A percentile compares a stretch with the other conserved stretches of the same genome.
Evolutionary conservation across 2,888 invertebrate species (phyloP).

Genomic region (Microplitis manilae): DNA sequence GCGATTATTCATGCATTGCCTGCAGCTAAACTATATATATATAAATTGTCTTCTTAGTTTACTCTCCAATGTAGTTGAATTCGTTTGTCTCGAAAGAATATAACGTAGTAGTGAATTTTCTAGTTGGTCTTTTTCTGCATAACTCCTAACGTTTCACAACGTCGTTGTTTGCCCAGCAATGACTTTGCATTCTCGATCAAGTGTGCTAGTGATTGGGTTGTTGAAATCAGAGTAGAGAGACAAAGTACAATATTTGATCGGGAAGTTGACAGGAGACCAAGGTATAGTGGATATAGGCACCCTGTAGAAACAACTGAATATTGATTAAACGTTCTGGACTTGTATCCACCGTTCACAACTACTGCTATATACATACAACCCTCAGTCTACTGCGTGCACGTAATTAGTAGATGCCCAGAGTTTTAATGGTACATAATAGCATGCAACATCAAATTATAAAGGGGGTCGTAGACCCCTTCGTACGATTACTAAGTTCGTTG

Average conservation of each 20-base stretch:
- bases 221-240: constrained; percentile 13
- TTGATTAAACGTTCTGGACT: constrained; percentile 60
- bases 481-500: constrained; percentile 49
- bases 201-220: constrained; percentile 3
- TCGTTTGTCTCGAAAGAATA: background rate
- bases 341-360: constrained; percentile 17
- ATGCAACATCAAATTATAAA: constrained; percentile 66
- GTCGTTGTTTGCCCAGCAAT: background rate
- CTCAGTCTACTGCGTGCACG: constrained; percentile 59
- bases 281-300: constrained; percentile 26
- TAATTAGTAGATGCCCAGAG: constrained; percentile 67
- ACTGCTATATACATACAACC: constrained; percentile 13
- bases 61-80: background rate
- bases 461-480: constrained; percentile 58
- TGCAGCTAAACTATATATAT: background rate
- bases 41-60: background rate
- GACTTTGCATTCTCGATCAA: constrained; percentile 13
- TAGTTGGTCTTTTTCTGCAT: background rate
- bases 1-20: constrained; percentile 28
- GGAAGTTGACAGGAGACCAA: constrained; percentile 14
- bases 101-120: background rate
- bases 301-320: constrained; percentile 60
- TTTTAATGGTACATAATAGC: constrained; percentile 68
- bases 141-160: background rate
- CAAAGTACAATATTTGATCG: constrained; percentile 17